Base-by-base conservation (phyloP, 2,113 vertebrate species). In the Tyrannus savana region DNA sequence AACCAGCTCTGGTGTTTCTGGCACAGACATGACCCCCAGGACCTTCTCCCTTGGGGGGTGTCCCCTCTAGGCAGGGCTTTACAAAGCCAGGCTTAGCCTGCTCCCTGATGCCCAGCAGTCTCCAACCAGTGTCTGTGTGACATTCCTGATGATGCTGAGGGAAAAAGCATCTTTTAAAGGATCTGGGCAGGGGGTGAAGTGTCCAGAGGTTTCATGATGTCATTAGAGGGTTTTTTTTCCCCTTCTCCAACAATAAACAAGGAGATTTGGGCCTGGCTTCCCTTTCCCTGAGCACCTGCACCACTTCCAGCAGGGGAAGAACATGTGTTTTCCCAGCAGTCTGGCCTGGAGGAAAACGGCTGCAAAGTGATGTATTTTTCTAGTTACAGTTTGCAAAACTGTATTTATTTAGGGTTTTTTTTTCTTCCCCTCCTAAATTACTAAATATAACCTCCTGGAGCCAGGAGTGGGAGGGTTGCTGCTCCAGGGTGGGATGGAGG, bases 61-160 rank as follows among this genome's bases (percentile, higher is more conserved):
- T 33, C 33, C n/a, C 50, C 10, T 7, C 8, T 7, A 19, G 24
- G 30, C 30, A 42, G 39, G 39, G 31, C 23, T 12, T 33, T 33
- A 5, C 10, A 25, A 44, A 56, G 24, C 41, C 23, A 28, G 41
- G 33, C 25, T 22, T 2, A 17, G 12, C 24, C 42, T 21, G 13
- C 52, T 10, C 28, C 41, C 21, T 2, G 12, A 24, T 27, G 11
- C 60, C 77, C 72, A 24, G 10, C 22, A 4, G 3, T 14, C 22
- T 30, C 66, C 68, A 15, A 35, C 8, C 19, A 4, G 5, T 3
- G 3, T 16, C 19, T 1, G 0, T 31, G 14, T 19, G 21, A 39
- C 3, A 1, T 14, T 49, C 55, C 59, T 8, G 1, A 22, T 5
- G 13, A 5, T 7, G 4, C 3, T 21, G 16, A 18, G n/a, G 47